phyloP scores from a whole-genome alignment of 1,140 invertebrate genomes.

The Cherax destructor region DNA sequence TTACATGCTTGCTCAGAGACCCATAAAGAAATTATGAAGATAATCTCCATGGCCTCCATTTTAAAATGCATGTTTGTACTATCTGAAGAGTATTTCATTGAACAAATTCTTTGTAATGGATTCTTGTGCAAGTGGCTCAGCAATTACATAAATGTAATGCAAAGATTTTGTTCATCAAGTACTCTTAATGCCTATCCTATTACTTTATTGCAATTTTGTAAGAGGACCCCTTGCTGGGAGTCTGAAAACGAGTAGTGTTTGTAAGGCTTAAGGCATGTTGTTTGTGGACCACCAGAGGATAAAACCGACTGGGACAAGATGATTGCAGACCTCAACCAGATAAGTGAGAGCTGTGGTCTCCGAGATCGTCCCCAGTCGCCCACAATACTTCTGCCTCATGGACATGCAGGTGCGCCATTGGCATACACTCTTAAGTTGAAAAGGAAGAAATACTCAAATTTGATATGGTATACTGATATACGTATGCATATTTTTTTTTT shows the following conservation, averaged over 20 bases:
- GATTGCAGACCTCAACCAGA: constrained; percentile 73
- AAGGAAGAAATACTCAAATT: not conserved
- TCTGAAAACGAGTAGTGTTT: not conserved
- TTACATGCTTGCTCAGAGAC: not conserved
- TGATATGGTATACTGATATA: no score
- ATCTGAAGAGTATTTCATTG: not conserved
- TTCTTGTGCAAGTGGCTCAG: not conserved
- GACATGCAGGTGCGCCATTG: constrained; percentile 52
- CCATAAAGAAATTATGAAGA: not conserved
- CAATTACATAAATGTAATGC: not conserved
- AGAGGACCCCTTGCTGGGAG: not conserved
- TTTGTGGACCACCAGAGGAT: constrained; percentile 69
- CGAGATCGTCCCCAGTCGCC: constrained; percentile 50
- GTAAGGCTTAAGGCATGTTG: constrained; percentile 37
- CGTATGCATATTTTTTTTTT: no score
- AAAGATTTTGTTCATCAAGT: not conserved
- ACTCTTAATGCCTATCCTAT: not conserved
- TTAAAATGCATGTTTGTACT: not conserved
- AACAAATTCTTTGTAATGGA: not conserved
- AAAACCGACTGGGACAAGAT: constrained; percentile 74
- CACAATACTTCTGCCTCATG: constrained; percentile 23
- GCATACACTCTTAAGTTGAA: not conserved
- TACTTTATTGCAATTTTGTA: not conserved
- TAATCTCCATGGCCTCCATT: not conserved
- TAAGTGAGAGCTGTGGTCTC: constrained; percentile 68